Conservation (phyloP, 2,113 vertebrate species). For the Circaetus cinerascens region DNA sequence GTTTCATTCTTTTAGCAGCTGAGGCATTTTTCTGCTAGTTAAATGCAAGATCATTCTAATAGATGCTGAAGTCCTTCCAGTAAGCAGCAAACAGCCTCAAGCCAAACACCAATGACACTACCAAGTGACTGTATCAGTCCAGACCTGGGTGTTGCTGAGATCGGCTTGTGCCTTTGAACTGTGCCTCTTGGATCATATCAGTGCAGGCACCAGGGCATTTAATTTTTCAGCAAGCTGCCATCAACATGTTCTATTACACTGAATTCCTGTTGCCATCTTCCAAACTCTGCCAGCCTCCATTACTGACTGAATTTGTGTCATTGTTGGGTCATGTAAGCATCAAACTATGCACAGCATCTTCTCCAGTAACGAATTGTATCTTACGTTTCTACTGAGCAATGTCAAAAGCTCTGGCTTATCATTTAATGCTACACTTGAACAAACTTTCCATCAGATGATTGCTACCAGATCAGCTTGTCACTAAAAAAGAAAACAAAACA, state of each 20-base stretch:
- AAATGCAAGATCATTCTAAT: neutral
- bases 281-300: neutral
- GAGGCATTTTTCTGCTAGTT: slow-evolving; percentile 16
- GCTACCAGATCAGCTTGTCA: neutral
- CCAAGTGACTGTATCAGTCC: neutral
- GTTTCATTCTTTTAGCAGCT: slow-evolving; percentile 33
- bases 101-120: neutral
- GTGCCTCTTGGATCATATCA: neutral
- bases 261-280: neutral
- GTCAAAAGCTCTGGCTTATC: neutral
- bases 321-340: neutral
- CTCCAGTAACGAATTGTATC: neutral
- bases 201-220: neutral
- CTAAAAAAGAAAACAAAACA: neutral
- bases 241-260: rapidly evolving
- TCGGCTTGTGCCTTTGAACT: neutral
- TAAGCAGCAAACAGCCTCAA: neutral
- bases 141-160: neutral
- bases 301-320: neutral
- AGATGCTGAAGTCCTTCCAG: slow-evolving; percentile 16
- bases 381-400: neutral
- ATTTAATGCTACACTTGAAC: neutral
- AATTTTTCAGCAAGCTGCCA: neutral
- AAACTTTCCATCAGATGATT: neutral
- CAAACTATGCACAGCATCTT: slow-evolving; percentile 18